Conservation (phyloP, 2,888 invertebrate genomes). For the Sphaerophoria taeniata region DNA sequence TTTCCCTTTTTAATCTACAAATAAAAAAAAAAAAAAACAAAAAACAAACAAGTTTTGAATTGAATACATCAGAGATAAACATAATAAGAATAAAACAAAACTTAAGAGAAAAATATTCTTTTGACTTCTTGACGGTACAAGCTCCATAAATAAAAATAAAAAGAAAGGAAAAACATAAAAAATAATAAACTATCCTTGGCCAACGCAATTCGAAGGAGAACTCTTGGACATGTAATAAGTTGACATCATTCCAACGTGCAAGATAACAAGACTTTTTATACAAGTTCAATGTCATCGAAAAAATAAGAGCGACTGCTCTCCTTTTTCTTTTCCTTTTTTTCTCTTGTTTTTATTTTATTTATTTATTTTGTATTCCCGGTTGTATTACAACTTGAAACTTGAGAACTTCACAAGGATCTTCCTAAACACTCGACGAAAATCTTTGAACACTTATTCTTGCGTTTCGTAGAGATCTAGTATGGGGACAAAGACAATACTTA, state of each 20-base stretch:
- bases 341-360: constrained; percentile 13
- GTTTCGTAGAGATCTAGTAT: neutral
- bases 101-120: constrained; percentile 27
- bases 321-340: neutral
- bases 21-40: no score
- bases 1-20: constrained; percentile 18
- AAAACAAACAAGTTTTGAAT: constrained; percentile 48
- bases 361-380: constrained; percentile 17
- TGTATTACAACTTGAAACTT: constrained; percentile 23
- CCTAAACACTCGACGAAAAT: constrained; percentile 5
- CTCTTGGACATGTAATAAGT: constrained; percentile 57
- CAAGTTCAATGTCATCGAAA: constrained; percentile 71
- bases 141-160: constrained; percentile 46
- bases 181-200: constrained; percentile 36
- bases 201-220: constrained; percentile 26
- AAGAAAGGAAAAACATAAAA: neutral
- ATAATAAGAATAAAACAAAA: constrained; percentile 16
- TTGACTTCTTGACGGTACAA: constrained; percentile 45
- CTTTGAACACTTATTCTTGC: neutral
- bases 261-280: constrained; percentile 69
- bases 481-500: neutral
- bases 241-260: constrained; percentile 67
- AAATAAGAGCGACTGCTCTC: constrained; percentile 48
- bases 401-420: constrained; percentile 30
- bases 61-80: constrained; percentile 17